Evolutionary conservation across 2,888 invertebrate species (phyloP).

Genomic region (Volucella bombylans): DNA sequence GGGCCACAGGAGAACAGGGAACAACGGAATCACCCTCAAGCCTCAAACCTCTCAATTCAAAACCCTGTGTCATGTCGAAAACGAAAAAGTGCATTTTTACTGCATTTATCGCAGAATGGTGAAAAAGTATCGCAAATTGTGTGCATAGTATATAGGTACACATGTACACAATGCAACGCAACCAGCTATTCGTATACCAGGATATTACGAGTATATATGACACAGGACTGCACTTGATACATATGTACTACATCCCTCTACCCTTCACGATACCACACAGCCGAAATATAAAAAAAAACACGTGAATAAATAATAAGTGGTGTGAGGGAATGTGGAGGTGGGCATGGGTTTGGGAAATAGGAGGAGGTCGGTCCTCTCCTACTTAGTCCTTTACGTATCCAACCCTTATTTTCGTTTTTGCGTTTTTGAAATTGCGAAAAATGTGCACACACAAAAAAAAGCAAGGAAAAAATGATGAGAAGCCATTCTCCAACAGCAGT

Average conservation of each 20-base stretch:
- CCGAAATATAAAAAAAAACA: neutral
- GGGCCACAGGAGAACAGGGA: slow-evolving; percentile 23
- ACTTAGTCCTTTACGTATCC: slow-evolving; percentile 43
- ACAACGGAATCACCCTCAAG: neutral
- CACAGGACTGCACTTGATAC: slow-evolving; percentile 51
- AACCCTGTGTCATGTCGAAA: slow-evolving; percentile 39
- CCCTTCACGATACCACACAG: neutral
- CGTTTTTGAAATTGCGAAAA: slow-evolving; percentile 67
- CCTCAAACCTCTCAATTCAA: slow-evolving; percentile 7
- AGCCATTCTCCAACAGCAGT: slow-evolving; percentile 67
- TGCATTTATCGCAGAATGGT: slow-evolving; percentile 61
- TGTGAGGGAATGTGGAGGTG: slow-evolving; percentile 10
- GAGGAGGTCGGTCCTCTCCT: slow-evolving; percentile 43
- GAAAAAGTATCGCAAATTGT: slow-evolving; percentile 58
- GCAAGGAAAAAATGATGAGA: slow-evolving; percentile 68
- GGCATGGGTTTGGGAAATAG: neutral
- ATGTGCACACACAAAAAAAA: slow-evolving; percentile 69
- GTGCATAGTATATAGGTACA: slow-evolving; percentile 32
- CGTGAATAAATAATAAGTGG: slow-evolving; percentile 63
- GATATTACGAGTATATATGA: slow-evolving; percentile 63
- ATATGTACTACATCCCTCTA: slow-evolving; percentile 21
- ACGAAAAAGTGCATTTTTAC: slow-evolving; percentile 67
- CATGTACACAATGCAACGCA: slow-evolving; percentile 56
- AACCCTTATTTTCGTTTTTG: slow-evolving; percentile 57
- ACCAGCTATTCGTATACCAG: slow-evolving; percentile 32